phyloP scores from a whole-genome alignment of 2,888 invertebrate genomes.

The Anticlea derivata region DNA sequence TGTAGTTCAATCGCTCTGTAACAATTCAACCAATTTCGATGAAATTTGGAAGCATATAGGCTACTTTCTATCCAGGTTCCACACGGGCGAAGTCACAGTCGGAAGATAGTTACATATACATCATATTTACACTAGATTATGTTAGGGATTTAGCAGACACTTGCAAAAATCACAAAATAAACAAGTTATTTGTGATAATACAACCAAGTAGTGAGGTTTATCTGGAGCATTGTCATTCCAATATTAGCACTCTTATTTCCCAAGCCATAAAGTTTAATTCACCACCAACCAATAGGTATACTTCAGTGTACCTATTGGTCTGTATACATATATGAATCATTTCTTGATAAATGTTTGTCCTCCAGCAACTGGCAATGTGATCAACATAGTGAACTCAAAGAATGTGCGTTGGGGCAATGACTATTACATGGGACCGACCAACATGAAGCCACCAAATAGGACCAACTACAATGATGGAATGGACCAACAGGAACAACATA shows the following conservation, averaged over 20 bases:
- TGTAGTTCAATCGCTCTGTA: no score
- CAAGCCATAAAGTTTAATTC: neutral
- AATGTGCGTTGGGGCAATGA: constrained; percentile 74
- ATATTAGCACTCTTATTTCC: neutral
- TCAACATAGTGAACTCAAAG: constrained; percentile 74
- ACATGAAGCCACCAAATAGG: constrained; percentile 36
- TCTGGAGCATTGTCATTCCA: neutral
- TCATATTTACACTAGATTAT: no score
- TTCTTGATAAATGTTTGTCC: constrained; percentile 26
- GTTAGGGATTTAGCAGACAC: no score
- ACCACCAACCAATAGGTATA: neutral
- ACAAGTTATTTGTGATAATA: no score
- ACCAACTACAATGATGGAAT: constrained; percentile 43
- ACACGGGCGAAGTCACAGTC: no score
- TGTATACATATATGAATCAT: constrained; percentile 2
- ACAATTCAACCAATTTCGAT: no score
- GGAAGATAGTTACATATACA: no score
- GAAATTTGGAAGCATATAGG: no score
- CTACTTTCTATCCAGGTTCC: no score
- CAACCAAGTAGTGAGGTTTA: no score
- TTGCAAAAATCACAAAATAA: no score
- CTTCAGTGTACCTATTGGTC: no score
- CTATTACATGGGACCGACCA: constrained; percentile 64
- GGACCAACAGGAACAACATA: constrained; percentile 42
- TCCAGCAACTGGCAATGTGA: constrained; percentile 76